phyloP scores from a whole-genome alignment of 2,113 vertebrate genomes.

The Sigmodon hispidus region DNA sequence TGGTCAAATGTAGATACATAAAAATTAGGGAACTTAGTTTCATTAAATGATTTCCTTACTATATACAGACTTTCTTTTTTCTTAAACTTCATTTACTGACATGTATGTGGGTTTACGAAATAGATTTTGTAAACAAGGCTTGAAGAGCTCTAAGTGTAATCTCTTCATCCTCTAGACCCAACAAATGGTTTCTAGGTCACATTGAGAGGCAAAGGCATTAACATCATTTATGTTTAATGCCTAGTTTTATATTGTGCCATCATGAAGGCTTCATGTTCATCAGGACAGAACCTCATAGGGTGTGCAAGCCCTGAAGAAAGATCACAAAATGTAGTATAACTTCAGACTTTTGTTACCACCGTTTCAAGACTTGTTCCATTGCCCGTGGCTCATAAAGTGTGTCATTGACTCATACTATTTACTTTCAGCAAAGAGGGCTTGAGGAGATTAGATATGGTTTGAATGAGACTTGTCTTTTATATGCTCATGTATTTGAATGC shows the following conservation, averaged over 20 bases:
- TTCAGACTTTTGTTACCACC: background rate
- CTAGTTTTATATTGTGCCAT: background rate
- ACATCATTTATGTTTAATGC: background rate
- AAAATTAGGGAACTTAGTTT: background rate
- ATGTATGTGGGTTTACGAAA: background rate
- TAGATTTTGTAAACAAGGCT: background rate
- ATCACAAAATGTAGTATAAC: background rate
- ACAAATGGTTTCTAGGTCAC: background rate
- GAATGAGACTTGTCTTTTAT: background rate
- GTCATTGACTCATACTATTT: background rate
- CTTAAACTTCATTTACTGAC: background rate
- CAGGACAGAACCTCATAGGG: fast-evolving
- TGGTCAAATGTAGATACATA: background rate
- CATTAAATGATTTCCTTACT: background rate
- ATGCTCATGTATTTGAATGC: background rate
- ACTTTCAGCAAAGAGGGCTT: background rate
- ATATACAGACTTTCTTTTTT: background rate
- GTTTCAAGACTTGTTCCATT: background rate
- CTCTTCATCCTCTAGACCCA: background rate
- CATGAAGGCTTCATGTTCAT: background rate
- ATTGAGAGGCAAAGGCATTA: background rate
- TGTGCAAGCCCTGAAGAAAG: background rate
- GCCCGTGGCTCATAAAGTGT: background rate
- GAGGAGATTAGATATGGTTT: background rate
- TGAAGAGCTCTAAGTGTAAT: background rate